Evolutionary conservation across 2,797 vertebrate species (phyloP).

Genomic region (Trachurus trachurus): DNA sequence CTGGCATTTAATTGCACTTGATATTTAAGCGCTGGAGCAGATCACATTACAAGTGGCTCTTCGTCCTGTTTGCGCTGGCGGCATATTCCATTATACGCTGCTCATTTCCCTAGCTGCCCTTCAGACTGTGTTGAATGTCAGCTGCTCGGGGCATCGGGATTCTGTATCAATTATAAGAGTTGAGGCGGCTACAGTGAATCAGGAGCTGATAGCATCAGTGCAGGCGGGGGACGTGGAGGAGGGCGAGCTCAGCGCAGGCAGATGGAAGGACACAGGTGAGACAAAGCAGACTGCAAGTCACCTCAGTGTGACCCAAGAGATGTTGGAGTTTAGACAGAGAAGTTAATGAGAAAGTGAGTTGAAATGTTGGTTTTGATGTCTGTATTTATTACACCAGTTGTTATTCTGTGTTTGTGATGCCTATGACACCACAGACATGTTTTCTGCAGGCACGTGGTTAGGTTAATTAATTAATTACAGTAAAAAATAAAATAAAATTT

Average conservation of each 20-base stretch:
- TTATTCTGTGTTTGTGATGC: no score
- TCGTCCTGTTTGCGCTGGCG: constrained; percentile 73
- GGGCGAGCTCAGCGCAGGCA: constrained; percentile 23
- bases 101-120: constrained; percentile 82
- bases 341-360: constrained; percentile 35
- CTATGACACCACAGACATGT: no score
- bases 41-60: constrained; percentile 78
- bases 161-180: constrained; percentile 88
- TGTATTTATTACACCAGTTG: no score
- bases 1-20: constrained; percentile 81
- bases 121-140: constrained; percentile 88
- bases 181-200: constrained; percentile 84
- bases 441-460: no score
- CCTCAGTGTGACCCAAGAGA: constrained; percentile 43
- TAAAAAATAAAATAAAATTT: neutral
- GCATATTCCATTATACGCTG: constrained; percentile 74
- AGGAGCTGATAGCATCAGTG: constrained; percentile 87
- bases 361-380: constrained; percentile 2
- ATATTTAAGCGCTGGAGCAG: constrained; percentile 77
- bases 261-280: constrained; percentile 60
- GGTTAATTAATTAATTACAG: no score
- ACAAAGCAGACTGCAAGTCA: constrained; percentile 44
- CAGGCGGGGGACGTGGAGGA: constrained; percentile 68
- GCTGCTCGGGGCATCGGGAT: constrained; percentile 80
- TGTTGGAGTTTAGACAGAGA: constrained; percentile 1